A percentile compares a stretch with the other conserved stretches of the same genome.
Evolutionary conservation across 1,140 invertebrate genomes (phyloP).

Genomic region (Platorchestia sp.): DNA sequence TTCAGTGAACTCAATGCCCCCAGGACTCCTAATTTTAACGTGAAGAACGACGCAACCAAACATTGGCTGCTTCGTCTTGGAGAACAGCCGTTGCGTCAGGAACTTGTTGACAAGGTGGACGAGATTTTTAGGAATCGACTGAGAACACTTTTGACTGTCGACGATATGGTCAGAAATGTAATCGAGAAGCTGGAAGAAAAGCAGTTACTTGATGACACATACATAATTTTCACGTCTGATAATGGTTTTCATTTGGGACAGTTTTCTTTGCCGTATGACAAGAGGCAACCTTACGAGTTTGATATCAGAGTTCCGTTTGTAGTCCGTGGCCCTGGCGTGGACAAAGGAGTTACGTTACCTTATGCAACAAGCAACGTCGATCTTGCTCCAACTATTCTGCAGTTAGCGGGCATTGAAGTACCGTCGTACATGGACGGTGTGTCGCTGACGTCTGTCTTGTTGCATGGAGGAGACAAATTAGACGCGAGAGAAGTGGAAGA

Average conservation of each 20-base stretch:
- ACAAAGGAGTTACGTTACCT: conserved; percentile 71
- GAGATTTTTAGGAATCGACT: conserved; percentile 79
- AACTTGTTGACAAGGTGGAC: conserved; percentile 77
- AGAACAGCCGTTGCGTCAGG: conserved; percentile 76
- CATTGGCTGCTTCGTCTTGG: conserved; percentile 84
- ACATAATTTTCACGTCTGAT: conserved; percentile 87
- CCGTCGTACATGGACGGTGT: conserved; percentile 78
- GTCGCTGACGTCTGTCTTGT: conserved; percentile 73
- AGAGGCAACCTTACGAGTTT: conserved; percentile 89
- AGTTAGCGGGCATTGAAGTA: conserved; percentile 73
- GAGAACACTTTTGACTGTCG: conserved; percentile 86
- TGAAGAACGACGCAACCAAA: conserved; percentile 76
- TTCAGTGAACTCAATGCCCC: conserved; percentile 78
- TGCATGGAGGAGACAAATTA: conserved; percentile 61
- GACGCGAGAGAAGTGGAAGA: not conserved
- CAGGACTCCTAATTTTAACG: conserved; percentile 83
- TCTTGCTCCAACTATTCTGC: conserved; percentile 84
- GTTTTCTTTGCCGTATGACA: conserved; percentile 86
- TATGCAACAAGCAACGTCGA: conserved; percentile 83
- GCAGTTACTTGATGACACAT: conserved; percentile 79
- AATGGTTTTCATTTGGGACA: conserved; percentile 90
- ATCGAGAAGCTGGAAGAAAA: conserved; percentile 74
- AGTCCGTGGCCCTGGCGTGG: conserved; percentile 81
- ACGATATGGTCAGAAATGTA: conserved; percentile 83
- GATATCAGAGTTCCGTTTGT: conserved; percentile 87